Base-by-base conservation (phyloP, 2,797 vertebrate genomes). In the Falco novaeseelandiae region DNA sequence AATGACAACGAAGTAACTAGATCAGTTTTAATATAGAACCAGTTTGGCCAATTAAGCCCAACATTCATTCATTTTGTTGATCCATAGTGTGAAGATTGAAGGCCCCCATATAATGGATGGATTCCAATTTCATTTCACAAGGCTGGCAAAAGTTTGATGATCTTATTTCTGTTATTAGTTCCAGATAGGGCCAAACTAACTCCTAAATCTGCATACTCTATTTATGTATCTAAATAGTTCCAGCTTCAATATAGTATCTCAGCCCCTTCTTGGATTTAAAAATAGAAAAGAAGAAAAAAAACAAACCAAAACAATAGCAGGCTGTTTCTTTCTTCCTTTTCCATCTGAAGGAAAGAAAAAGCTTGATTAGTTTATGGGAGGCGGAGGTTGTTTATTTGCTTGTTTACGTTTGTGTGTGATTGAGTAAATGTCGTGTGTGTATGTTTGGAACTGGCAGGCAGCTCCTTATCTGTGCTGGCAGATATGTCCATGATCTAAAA, bases 401-500 rank as follows among this genome's bases (percentile, higher is more conserved):
- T 95, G 93, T 94, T 97, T 96, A 91, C 90, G 49, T 94, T 97
- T 96, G 57, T 81, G 38, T 89, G 74, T 89, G 92, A 93, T 59
- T 95, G 92, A 94, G 84, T 93, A 89, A 96, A 76, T 76, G 87
- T 58, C 0, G 21, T 38, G 59, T 82, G 61, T 16, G 34, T 89
- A 83, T 80, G 90, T 67, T 89, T 80, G 54, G 74, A 97, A 83
- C 83, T 96, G 97, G 96, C 96, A 97, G 82, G 84, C 95, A 85
- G 71, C 65, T 91, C 72, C 89, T 96, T 96, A 95, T 97, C 97
- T 95, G 76, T 49, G 74, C 89, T 97, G 94, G 90, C 94, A 97
- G 96, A 96, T 87, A 96, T 2, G 82, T 81, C 71, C 87, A 66
- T 74, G 94, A 93, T 97, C 96, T 96, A 96, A 96, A 97, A 96